Evolutionary conservation across 92 coral and sea anemone species (phyloP), one percentile per base, ranked within the genome.

Genomic region (Phenganax subtilis): DNA sequence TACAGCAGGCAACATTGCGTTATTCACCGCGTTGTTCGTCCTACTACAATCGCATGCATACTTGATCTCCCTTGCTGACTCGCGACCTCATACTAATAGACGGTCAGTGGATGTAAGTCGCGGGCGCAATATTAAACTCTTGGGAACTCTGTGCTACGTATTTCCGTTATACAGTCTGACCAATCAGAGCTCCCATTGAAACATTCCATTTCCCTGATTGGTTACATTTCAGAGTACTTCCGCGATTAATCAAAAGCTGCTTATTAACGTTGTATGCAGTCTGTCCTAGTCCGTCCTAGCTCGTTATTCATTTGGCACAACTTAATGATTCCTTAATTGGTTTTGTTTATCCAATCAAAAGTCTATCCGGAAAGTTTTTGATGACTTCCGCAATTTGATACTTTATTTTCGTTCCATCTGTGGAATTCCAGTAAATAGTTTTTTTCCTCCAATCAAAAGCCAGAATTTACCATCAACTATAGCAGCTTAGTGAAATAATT

Each of bases 51-150:
- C 87, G 88, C 92, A 87, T 84, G 87, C 77, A 79, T 88, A 87
- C 85, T 87, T 80, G 81, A 93, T 84, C 88, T 96, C 92, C 88
- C 89, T 84, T 57, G 55, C 75, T 82, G 71, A 89, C 96, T 89
- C 96, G 89, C 96, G 92, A 93, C 92, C 85, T 92, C 90, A 92
- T 90, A 92, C 82, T 91, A 92, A 90, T 89, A 91, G 85, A 82
- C 72, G 85, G 96, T 91, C 97, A 91, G 92, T 92, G 83, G 84
- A 37, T 68, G 14, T 16, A 14, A 30, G 53, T 37, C 73, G 47
- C 73, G 73, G 73, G 73, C 73, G 14, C 73, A 68, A 53, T 17
- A 53, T 1, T 30, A 68, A 68, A n/a, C 70, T 68, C 73, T 68
- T 9, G 73, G 73, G 73, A 68, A 68, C 14, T 68, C 53, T 11